Percentiles rank a stretch among this genome's conserved stretches.
Conservation (phyloP, 2,113 vertebrate species). For the Labrus mixtus region DNA sequence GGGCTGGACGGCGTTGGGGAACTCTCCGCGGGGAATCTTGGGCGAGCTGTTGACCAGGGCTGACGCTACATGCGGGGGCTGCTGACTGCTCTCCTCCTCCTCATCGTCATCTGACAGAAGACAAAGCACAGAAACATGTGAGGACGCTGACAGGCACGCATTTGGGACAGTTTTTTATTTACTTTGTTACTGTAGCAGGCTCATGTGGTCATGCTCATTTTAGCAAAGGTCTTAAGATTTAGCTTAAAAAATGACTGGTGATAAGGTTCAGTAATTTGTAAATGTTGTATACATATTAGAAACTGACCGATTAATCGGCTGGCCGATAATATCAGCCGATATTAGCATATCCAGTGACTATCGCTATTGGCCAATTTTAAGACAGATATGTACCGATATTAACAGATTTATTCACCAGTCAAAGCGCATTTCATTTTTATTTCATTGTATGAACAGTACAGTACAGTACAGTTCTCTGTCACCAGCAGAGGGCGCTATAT, state of each 20-base stretch:
- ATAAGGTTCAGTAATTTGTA: background rate
- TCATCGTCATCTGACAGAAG: conserved; percentile 56
- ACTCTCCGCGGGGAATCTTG: conserved; percentile 73
- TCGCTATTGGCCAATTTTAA: no score
- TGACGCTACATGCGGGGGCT: conserved; percentile 52
- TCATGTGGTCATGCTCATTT: background rate
- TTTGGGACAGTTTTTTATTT: background rate
- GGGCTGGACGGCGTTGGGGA: conserved; percentile 46
- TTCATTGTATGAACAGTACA: no score
- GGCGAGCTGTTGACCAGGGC: conserved; percentile 86
- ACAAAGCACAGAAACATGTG: background rate
- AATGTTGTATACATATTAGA: no score
- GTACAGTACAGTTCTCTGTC: no score
- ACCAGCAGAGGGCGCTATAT: no score
- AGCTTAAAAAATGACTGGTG: conserved; percentile 9
- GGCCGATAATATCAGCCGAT: no score
- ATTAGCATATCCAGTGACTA: no score
- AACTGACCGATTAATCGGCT: no score
- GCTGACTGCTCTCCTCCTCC: conserved; percentile 65
- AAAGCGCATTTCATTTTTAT: no score
- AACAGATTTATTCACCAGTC: no score
- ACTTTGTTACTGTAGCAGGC: background rate
- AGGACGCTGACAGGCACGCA: background rate
- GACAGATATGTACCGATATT: no score
- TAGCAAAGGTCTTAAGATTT: background rate